These are phyloP conservation scores for Lordiphosa fenestrarum DNA, from an alignment of 2,888 invertebrate genomes.

Conservation along the genomic window DNA sequence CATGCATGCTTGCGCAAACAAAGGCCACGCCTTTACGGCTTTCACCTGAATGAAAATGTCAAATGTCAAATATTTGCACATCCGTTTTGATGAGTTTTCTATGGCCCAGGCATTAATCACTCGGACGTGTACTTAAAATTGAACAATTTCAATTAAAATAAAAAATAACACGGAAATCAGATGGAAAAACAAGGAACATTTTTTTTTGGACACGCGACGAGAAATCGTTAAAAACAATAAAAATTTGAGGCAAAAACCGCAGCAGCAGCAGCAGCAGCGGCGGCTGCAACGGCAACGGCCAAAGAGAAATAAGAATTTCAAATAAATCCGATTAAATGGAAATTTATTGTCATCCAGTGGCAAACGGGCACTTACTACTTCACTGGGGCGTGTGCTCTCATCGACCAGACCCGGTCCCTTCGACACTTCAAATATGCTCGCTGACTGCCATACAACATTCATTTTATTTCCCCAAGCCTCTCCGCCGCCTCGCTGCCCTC, in stretches of 20 bases:
- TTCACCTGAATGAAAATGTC: constrained; percentile 14
- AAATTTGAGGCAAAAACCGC: constrained; percentile 29
- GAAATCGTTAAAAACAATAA: constrained; percentile 30
- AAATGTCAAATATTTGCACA: too few species aligned
- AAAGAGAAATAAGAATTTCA: constrained; percentile 71
- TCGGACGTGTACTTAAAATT: too few species aligned
- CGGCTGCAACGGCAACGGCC: background rate
- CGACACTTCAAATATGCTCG: constrained; percentile 71
- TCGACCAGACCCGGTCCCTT: constrained; percentile 28
- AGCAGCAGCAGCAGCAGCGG: constrained; percentile 8
- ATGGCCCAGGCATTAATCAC: too few species aligned
- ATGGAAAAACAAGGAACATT: constrained; percentile 40
- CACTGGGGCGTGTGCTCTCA: constrained; percentile 62
- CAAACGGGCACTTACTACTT: constrained; percentile 75
- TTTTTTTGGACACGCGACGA: constrained; percentile 8
- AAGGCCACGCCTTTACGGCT: constrained; percentile 14
- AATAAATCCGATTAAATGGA: constrained; percentile 78
- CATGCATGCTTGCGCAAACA: constrained; percentile 43
- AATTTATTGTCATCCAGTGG: constrained; percentile 76
- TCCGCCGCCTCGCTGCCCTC: constrained; percentile 4
- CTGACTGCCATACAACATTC: constrained; percentile 68
- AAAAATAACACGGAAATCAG: constrained; percentile 55
- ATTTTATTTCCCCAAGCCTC: constrained; percentile 56
- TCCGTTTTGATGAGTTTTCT: too few species aligned
- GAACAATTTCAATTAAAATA: background rate